Conservation (phyloP, 2,888 invertebrate genomes). For the Brachyptera putata region DNA sequence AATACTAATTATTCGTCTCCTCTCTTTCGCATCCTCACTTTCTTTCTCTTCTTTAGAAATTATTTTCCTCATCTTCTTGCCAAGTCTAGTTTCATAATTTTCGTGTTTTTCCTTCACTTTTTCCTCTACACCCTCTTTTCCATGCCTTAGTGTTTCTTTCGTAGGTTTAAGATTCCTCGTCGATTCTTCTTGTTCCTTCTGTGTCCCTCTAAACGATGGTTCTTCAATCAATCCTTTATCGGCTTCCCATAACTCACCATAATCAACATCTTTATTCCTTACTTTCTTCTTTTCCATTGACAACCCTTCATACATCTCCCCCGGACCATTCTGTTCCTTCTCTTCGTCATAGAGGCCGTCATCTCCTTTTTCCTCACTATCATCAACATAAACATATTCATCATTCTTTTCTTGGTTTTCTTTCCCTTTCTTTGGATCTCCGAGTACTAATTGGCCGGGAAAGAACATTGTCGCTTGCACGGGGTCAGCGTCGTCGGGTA, state of each 20-base stretch:
- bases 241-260: constrained; percentile 3
- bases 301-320: constrained; percentile 1
- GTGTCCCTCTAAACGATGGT: too few relatives aligned
- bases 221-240: too few relatives aligned
- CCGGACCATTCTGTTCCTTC: background rate
- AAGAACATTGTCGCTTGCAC: background rate
- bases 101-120: background rate
- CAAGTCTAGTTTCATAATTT: too few relatives aligned
- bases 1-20: too few relatives aligned
- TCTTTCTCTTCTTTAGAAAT: background rate
- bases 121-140: background rate
- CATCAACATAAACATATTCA: constrained; percentile 27
- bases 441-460: background rate
- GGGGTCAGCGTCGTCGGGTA: background rate
- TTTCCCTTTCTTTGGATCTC: background rate
- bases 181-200: background rate
- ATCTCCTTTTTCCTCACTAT: constrained; percentile 6
- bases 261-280: background rate
- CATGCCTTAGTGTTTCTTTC: background rate
- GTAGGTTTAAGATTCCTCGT: background rate
- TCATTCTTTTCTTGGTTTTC: background rate
- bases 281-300: background rate
- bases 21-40: too few relatives aligned
- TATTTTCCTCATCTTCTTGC: too few relatives aligned
- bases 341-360: background rate